These are phyloP conservation scores for Tribolium freemani DNA, from an alignment of 2,888 invertebrate genomes.

Conservation along the genomic window DNA sequence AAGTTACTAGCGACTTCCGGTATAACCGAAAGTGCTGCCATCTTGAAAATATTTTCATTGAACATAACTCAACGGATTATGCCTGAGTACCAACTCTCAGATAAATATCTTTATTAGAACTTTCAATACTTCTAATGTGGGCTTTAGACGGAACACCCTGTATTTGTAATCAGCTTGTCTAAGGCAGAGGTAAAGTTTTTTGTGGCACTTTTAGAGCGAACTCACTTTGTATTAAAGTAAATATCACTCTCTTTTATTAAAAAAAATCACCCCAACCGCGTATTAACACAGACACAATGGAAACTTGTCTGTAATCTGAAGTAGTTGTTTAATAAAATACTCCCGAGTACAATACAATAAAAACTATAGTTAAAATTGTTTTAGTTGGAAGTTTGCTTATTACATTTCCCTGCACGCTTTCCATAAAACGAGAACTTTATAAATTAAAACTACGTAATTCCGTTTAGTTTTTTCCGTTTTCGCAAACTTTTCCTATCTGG, in stretches of 20 bases:
- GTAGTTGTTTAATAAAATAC: constrained; percentile 54
- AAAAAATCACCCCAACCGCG: neutral
- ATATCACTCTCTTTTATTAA: neutral
- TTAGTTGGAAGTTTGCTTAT: constrained; percentile 55
- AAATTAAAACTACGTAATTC: constrained; percentile 51
- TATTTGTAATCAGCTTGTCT: no score
- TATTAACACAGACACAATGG: constrained; percentile 24
- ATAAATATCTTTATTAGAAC: no score
- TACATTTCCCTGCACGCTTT: constrained; percentile 55
- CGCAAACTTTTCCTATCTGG: neutral
- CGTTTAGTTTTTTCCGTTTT: constrained; percentile 2
- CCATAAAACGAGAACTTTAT: constrained; percentile 53
- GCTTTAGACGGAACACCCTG: no score
- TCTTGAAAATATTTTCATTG: no score
- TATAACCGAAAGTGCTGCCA: no score
- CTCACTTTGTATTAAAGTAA: no score
- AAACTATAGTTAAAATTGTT: constrained; percentile 56
- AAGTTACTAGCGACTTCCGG: no score
- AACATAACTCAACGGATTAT: no score
- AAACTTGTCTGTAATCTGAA: constrained; percentile 44
- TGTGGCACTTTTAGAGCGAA: no score
- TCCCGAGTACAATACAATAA: constrained; percentile 56
- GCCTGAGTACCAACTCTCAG: no score
- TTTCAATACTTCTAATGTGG: no score
- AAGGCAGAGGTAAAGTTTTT: no score